Evolutionary conservation across 2,888 invertebrate genomes (phyloP).

Genomic region (Perdita meconis): DNA sequence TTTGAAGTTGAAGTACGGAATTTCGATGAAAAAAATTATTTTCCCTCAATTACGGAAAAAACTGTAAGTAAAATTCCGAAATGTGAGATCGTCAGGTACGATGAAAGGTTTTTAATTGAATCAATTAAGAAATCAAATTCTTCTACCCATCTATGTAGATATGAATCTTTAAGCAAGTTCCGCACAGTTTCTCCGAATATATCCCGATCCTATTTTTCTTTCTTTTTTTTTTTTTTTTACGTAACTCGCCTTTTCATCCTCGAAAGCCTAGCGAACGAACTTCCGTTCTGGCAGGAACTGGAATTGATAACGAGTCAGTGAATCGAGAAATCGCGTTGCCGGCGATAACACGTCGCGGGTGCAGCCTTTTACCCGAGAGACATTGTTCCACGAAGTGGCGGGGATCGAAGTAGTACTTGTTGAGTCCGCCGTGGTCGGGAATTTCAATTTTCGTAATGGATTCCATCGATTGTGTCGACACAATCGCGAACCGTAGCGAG

Average conservation of each 20-base stretch:
- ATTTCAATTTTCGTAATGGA: constrained; percentile 67
- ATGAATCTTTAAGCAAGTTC: too few relatives aligned
- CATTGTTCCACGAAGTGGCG: constrained; percentile 28
- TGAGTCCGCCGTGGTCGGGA: constrained; percentile 46
- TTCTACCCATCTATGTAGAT: too few relatives aligned
- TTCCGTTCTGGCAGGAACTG: constrained; percentile 12
- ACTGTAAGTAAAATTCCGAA: too few relatives aligned
- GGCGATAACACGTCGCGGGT: constrained; percentile 9
- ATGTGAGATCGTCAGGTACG: too few relatives aligned
- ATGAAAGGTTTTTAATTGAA: too few relatives aligned
- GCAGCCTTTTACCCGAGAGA: constrained; percentile 21
- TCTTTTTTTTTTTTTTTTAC: not conserved
- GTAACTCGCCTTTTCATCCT: not conserved
- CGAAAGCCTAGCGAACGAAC: not conserved
- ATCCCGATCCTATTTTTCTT: too few relatives aligned
- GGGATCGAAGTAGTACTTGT: constrained; percentile 60
- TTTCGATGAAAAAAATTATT: too few relatives aligned
- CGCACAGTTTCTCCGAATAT: too few relatives aligned
- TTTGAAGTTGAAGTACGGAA: too few relatives aligned
- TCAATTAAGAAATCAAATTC: too few relatives aligned
- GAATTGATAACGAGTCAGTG: constrained; percentile 31
- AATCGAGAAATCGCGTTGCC: constrained; percentile 19
- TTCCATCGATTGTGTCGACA: constrained; percentile 46
- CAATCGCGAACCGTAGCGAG: constrained; percentile 9
- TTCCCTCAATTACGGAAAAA: too few relatives aligned